Conservation (phyloP, 2,797 vertebrate species). For the Rhinella marina region DNA sequence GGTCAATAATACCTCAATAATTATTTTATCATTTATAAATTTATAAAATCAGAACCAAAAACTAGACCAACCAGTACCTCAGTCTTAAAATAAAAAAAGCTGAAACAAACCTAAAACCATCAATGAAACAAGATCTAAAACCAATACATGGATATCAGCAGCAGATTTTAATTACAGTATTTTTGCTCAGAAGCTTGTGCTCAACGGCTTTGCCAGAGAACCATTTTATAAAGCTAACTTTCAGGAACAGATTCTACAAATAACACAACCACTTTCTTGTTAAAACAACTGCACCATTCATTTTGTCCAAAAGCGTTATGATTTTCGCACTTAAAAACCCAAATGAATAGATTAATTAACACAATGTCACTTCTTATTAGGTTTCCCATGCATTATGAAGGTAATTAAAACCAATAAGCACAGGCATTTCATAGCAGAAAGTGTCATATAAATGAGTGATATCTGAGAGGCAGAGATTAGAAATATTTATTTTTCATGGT, state of each 20-base stretch:
- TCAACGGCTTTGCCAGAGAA: neutral
- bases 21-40: neutral
- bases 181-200: neutral
- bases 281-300: conserved; percentile 29
- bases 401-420: conserved; percentile 47
- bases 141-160: neutral
- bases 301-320: conserved; percentile 9
- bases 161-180: neutral
- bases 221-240: neutral
- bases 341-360: conserved; percentile 37
- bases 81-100: neutral
- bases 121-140: neutral
- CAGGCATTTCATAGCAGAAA: conserved; percentile 20
- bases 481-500: conserved; percentile 55
- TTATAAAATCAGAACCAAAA: neutral
- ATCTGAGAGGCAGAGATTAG: conserved; percentile 44
- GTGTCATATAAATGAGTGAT: conserved; percentile 29
- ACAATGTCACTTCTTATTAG: conserved; percentile 22
- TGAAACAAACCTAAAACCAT: neutral
- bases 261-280: neutral
- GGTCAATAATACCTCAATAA: too few species aligned
- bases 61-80: neutral
- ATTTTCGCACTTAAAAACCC: conserved; percentile 2
- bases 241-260: neutral
- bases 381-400: neutral